These are phyloP conservation scores for Taeniopygia guttata DNA, from an alignment of 2,797 vertebrate species.

Conservation along the genomic window DNA sequence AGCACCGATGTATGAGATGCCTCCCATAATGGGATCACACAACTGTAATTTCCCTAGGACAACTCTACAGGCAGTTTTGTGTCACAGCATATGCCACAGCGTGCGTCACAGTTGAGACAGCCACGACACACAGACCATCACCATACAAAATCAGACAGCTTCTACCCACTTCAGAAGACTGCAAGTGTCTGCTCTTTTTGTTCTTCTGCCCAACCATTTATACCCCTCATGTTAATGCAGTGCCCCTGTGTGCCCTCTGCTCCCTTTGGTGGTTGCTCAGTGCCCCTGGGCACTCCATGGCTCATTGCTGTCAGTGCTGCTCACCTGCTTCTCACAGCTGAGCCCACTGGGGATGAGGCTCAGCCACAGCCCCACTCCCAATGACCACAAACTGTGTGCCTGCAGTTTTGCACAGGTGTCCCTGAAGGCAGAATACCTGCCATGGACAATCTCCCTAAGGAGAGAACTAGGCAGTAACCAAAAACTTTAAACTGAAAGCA, in stretches of 20 bases:
- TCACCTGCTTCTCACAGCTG: background rate
- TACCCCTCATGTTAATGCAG: background rate
- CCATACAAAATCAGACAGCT: too few relatives aligned
- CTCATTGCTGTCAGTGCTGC: background rate
- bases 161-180: background rate
- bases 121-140: background rate
- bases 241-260: background rate
- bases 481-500: background rate
- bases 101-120: background rate
- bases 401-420: background rate
- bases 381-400: background rate
- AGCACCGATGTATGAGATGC: background rate
- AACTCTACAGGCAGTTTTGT: background rate
- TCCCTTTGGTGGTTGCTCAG: background rate
- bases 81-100: background rate
- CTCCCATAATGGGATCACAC: rapidly evolving
- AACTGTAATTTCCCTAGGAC: background rate
- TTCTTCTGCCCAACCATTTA: background rate
- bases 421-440: background rate
- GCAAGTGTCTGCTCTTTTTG: background rate
- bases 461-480: background rate
- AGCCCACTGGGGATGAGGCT: background rate
- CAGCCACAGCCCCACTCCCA: background rate
- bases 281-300: background rate
- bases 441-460: background rate